Conservation (phyloP, 2,888 invertebrate genomes). For the Bombylius major region DNA sequence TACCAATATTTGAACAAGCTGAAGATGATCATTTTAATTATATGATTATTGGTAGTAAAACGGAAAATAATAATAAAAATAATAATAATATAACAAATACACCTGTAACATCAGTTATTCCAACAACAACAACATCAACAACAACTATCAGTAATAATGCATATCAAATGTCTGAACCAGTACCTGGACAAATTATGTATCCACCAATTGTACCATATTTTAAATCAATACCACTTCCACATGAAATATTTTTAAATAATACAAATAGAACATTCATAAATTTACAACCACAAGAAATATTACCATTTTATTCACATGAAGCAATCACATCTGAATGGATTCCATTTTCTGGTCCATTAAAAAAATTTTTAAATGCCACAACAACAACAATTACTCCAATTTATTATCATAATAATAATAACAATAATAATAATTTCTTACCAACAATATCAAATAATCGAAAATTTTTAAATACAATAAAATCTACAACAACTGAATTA, state of each 20-base stretch:
- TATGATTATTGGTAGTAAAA: neutral
- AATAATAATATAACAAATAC: neutral
- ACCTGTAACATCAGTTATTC: too few species aligned
- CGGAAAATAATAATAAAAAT: neutral
- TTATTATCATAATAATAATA: neutral
- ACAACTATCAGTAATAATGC: conserved; percentile 26
- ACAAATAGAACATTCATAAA: neutral
- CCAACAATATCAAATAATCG: neutral
- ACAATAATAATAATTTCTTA: neutral
- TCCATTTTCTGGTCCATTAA: neutral
- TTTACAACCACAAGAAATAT: conserved; percentile 14
- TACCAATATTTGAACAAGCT: conserved; percentile 2
- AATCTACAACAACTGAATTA: conserved; percentile 1
- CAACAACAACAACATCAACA: conserved; percentile 13
- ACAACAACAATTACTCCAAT: neutral
- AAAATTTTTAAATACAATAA: too few species aligned
- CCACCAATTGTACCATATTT: conserved; percentile 29
- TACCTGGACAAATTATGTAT: conserved; percentile 30
- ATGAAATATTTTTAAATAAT: neutral
- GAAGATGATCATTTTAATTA: neutral
- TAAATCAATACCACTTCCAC: conserved; percentile 23
- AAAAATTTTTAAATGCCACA: neutral
- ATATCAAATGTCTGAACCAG: conserved; percentile 33
- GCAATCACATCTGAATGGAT: conserved; percentile 20
- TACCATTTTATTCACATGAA: conserved; percentile 32